Evolutionary conservation across 2,797 vertebrate species (phyloP).

Genomic region (Sciurus carolinensis): DNA sequence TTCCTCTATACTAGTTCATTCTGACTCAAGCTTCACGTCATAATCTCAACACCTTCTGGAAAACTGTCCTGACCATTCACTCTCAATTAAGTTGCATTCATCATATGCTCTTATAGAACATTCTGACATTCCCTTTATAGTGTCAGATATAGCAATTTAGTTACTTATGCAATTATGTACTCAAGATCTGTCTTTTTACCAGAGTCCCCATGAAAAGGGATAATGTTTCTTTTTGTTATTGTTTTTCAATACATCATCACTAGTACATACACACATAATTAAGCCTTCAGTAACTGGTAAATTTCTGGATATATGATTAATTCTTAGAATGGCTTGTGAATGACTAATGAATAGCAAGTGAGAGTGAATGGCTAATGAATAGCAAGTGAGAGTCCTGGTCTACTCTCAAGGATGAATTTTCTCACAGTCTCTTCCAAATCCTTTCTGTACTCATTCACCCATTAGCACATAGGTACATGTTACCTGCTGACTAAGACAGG

Average conservation of each 20-base stretch:
- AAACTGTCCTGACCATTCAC: not conserved
- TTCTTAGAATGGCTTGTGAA: not conserved
- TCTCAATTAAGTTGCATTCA: not conserved
- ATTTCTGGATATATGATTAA: not conserved
- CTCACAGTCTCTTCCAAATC: not conserved
- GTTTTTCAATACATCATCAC: not conserved
- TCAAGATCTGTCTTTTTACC: not conserved
- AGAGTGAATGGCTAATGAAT: not conserved
- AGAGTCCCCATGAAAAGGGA: not conserved
- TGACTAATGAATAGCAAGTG: not conserved
- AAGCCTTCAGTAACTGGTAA: not conserved
- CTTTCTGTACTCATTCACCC: not conserved
- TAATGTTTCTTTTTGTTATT: not conserved
- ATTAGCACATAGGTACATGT: not conserved
- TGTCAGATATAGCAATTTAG: not conserved
- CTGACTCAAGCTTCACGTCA: not conserved
- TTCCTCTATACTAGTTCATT: not conserved
- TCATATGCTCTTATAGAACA: not conserved
- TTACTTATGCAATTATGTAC: constrained; percentile 16
- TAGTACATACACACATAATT: not conserved
- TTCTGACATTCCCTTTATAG: not conserved
- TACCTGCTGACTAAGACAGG: not conserved
- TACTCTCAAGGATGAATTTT: not conserved
- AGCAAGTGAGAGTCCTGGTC: not conserved
- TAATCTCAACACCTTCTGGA: not conserved